Percentiles rank a stretch among this genome's conserved stretches.
These are phyloP conservation scores for Laticauda colubrina DNA, from an alignment of 2,113 vertebrate genomes.

Conservation along the genomic window DNA sequence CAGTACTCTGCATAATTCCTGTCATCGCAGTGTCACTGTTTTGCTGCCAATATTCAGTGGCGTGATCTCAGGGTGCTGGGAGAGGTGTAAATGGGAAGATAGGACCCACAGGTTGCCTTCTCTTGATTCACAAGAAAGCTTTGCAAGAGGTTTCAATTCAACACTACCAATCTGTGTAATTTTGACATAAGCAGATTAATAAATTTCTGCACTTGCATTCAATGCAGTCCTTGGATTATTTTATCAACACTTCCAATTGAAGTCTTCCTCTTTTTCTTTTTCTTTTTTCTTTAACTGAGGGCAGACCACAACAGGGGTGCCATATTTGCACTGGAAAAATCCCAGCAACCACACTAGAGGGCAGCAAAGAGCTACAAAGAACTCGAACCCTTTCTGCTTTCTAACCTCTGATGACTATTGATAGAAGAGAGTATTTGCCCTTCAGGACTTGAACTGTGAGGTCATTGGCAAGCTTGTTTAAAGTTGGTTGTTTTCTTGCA, in stretches of 20 bases:
- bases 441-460: background rate
- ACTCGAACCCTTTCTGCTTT: background rate
- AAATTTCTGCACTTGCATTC: background rate
- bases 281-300: background rate
- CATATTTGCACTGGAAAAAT: background rate
- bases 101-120: background rate
- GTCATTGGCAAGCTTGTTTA: background rate
- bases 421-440: background rate
- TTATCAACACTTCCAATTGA: background rate
- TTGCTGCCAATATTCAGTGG: background rate
- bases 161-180: background rate
- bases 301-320: background rate
- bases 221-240: background rate
- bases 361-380: background rate
- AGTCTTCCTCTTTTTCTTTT: background rate
- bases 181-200: background rate
- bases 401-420: background rate
- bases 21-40: background rate
- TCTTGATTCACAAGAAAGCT: background rate
- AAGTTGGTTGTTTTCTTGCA: background rate
- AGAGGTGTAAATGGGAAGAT: background rate
- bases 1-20: background rate
- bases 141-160: background rate
- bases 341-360: background rate
- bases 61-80: background rate